Percentiles rank a stretch among this genome's conserved stretches.
Evolutionary conservation across 2,113 vertebrate genomes (phyloP).

Genomic region (Hiodon alosoides): DNA sequence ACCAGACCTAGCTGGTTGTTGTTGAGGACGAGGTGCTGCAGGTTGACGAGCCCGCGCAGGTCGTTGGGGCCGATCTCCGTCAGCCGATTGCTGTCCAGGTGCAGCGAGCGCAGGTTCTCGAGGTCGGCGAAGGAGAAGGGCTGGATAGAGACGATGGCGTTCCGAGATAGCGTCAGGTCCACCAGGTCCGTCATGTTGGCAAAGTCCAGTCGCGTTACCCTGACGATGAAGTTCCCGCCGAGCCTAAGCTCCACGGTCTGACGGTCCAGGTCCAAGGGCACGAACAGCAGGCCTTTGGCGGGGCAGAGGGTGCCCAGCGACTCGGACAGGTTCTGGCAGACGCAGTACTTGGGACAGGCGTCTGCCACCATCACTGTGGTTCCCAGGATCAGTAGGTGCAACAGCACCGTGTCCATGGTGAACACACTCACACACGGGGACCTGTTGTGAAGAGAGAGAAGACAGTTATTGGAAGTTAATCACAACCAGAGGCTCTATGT

Average conservation of each 20-base stretch:
- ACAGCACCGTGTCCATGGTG: constrained; percentile 87
- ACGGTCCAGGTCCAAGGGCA: constrained; percentile 80
- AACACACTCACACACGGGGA: constrained; percentile 55
- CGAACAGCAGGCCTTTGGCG: constrained; percentile 87
- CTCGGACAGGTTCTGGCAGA: constrained; percentile 91
- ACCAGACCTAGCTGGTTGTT: constrained; percentile 84
- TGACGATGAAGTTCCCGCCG: constrained; percentile 88
- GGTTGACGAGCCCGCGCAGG: constrained; percentile 80
- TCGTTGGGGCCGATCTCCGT: constrained; percentile 78
- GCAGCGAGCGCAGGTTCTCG: constrained; percentile 85
- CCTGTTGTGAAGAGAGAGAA: constrained; percentile 50
- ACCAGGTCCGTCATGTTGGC: constrained; percentile 93
- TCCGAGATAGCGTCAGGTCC: constrained; percentile 86
- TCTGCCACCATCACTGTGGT: constrained; percentile 68
- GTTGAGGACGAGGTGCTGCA: constrained; percentile 90
- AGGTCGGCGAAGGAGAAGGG: constrained; percentile 86
- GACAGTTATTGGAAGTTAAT: too few species aligned
- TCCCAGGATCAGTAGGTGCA: constrained; percentile 81
- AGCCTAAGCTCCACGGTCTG: constrained; percentile 88
- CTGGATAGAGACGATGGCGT: constrained; percentile 89
- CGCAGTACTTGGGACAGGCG: constrained; percentile 88
- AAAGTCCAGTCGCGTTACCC: constrained; percentile 82
- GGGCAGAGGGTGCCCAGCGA: constrained; percentile 89
- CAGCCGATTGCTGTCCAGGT: constrained; percentile 84
- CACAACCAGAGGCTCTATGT: not conserved